Evolutionary conservation across 2,797 vertebrate species (phyloP).

Genomic region (Sciurus carolinensis): DNA sequence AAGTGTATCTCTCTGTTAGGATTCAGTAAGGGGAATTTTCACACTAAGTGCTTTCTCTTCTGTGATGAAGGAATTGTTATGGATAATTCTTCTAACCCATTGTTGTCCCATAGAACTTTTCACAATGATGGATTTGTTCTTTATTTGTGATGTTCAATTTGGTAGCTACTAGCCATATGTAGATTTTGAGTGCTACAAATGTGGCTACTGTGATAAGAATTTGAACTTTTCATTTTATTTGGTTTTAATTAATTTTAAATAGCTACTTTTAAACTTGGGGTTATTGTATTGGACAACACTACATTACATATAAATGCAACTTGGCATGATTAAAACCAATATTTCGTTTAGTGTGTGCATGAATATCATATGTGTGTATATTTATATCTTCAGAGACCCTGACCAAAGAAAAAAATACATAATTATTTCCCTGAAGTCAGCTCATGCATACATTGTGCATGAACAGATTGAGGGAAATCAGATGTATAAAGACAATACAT

Average conservation of each 20-base stretch:
- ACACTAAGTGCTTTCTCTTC: background rate
- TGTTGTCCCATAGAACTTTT: background rate
- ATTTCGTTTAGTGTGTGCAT: background rate
- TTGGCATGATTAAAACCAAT: conserved; percentile 24
- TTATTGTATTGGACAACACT: background rate
- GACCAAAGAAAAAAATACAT: background rate
- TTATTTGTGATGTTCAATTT: background rate
- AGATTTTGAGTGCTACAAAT: background rate
- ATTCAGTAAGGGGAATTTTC: background rate
- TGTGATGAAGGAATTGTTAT: background rate
- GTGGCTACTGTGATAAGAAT: background rate
- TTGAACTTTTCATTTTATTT: conserved; percentile 22
- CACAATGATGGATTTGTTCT: background rate
- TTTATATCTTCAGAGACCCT: background rate
- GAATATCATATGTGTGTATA: rapidly evolving
- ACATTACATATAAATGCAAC: background rate
- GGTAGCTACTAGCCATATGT: background rate
- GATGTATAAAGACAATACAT: background rate
- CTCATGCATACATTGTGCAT: background rate
- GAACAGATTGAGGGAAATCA: conserved; percentile 44
- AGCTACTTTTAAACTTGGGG: background rate
- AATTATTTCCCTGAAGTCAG: background rate
- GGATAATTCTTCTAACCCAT: background rate
- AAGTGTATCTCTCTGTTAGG: background rate
- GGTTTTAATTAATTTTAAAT: conserved; percentile 9